Evolutionary conservation across 2,888 invertebrate genomes (phyloP).

Genomic region (Mechanitis messenoides): DNA sequence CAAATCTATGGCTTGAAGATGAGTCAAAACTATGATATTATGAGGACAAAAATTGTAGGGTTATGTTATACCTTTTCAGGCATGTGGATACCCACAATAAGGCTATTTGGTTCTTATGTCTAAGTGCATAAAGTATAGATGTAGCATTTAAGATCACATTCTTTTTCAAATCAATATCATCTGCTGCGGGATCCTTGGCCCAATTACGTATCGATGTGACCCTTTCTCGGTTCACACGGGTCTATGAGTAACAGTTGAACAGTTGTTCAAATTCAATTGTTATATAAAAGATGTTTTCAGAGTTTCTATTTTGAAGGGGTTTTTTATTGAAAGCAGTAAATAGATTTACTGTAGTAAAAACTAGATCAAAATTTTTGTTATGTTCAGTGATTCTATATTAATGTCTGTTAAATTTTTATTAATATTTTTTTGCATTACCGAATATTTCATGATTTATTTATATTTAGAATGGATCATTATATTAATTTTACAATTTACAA

Average conservation of each 20-base stretch:
- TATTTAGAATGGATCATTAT: no score
- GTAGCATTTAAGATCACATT: slow-evolving; percentile 9
- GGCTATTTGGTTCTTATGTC: slow-evolving; percentile 7
- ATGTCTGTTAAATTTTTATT: no score
- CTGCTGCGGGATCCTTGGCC: slow-evolving; percentile 52
- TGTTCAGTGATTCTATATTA: no score
- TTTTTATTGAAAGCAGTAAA: no score
- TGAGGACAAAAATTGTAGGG: slow-evolving; percentile 11
- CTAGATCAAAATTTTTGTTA: no score
- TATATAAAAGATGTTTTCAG: neutral
- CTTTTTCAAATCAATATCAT: slow-evolving; percentile 26
- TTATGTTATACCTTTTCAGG: slow-evolving; percentile 4
- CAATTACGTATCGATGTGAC: slow-evolving; percentile 40
- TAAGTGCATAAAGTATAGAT: slow-evolving; percentile 12
- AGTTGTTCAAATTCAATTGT: neutral
- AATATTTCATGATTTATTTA: no score
- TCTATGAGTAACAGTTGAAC: neutral
- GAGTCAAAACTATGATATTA: no score
- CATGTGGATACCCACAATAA: slow-evolving; percentile 12
- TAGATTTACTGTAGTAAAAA: no score
- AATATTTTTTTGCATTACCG: no score
- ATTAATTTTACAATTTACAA: no score
- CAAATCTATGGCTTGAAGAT: no score
- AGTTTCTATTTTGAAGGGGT: no score
- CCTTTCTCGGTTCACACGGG: slow-evolving; percentile 29